phyloP scores from a whole-genome alignment of 2,888 invertebrate genomes.

The Leucophora obtusa region DNA sequence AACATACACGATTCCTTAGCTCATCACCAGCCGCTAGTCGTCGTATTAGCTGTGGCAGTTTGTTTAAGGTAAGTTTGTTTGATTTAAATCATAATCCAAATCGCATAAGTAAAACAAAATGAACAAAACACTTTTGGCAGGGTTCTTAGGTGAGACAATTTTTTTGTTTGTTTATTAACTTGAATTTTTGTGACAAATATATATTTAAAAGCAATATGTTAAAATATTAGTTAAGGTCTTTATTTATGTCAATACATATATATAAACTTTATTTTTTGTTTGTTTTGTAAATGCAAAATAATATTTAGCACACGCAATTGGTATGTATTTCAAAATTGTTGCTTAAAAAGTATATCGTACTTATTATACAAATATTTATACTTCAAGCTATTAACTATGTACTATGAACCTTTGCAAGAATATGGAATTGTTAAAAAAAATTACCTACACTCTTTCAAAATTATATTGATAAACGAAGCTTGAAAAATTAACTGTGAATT shows the following conservation, averaged over 20 bases:
- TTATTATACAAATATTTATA: constrained; percentile 40
- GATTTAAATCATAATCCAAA: neutral
- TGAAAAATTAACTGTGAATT: too few species aligned
- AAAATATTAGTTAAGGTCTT: neutral
- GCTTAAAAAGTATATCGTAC: constrained; percentile 7
- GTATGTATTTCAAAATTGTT: constrained; percentile 76
- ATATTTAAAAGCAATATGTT: neutral
- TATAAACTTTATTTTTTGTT: constrained; percentile 41
- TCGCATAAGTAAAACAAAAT: neutral
- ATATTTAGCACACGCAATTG: constrained; percentile 73
- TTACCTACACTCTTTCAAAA: too few species aligned
- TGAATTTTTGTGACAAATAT: neutral
- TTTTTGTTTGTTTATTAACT: neutral
- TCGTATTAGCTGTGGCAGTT: constrained; percentile 93
- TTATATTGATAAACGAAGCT: too few species aligned
- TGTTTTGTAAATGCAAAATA: constrained; percentile 30
- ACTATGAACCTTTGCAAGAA: neutral
- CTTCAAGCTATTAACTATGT: constrained; percentile 6
- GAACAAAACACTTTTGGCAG: neutral
- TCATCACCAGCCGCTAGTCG: constrained; percentile 92
- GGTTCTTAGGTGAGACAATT: constrained; percentile 15
- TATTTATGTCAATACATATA: constrained; percentile 10
- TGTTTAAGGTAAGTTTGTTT: constrained; percentile 83
- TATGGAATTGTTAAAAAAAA: constrained; percentile 14
- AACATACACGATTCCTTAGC: constrained; percentile 83